phyloP scores from a whole-genome alignment of 2,888 invertebrate genomes.

The Sclerodermus sp. region DNA sequence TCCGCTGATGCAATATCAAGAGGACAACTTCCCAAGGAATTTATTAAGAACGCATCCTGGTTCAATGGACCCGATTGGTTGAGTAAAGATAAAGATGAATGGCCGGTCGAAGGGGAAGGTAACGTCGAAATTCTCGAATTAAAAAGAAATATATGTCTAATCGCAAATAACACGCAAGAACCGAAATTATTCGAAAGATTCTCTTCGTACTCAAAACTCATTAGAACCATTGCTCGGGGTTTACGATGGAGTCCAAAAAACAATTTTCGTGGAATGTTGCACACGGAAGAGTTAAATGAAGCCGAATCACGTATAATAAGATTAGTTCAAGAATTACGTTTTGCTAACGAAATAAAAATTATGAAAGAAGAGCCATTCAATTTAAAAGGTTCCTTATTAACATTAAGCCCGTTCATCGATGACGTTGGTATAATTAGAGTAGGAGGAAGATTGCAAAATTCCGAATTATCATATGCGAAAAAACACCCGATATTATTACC shows the following conservation, averaged over 20 bases:
- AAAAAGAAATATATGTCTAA: too few relatives aligned
- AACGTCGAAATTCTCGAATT: too few relatives aligned
- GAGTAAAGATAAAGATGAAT: too few relatives aligned
- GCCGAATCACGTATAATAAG: not conserved
- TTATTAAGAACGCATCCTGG: too few relatives aligned
- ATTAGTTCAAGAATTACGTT: not conserved
- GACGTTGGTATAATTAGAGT: conserved; percentile 27
- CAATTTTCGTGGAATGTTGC: not conserved
- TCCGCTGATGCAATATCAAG: conserved; percentile 26
- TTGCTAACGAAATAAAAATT: not conserved
- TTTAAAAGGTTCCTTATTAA: not conserved
- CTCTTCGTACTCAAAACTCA: not conserved
- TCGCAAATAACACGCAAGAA: too few relatives aligned
- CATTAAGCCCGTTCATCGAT: conserved; percentile 26
- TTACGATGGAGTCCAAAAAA: not conserved
- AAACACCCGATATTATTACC: conserved; percentile 36
- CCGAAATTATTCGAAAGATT: too few relatives aligned
- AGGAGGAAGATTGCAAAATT: conserved; percentile 30
- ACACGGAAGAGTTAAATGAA: not conserved
- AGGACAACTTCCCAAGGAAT: conserved; percentile 8
- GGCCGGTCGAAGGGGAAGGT: too few relatives aligned
- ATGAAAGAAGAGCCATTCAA: too few relatives aligned
- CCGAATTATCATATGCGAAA: conserved; percentile 17
- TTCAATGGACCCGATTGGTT: too few relatives aligned
- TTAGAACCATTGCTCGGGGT: not conserved